These are phyloP conservation scores for Lissonota sp. DNA, from an alignment of 2,888 invertebrate genomes.

Conservation along the genomic window DNA sequence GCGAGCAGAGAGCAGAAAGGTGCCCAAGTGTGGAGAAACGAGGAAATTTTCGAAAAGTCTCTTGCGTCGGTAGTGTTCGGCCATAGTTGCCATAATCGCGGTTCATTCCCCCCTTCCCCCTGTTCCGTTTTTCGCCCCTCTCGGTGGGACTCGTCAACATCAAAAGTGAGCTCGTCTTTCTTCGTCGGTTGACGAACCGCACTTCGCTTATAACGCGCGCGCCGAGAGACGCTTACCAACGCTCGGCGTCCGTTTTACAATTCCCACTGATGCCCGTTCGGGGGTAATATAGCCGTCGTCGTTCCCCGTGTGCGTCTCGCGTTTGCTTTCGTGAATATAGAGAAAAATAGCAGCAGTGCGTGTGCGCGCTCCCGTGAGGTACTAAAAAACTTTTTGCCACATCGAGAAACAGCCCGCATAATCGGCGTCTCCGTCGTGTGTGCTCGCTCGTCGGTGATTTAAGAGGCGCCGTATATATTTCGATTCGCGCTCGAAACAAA, in stretches of 20 bases:
- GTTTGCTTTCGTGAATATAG: constrained; percentile 36
- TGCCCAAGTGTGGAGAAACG: neutral
- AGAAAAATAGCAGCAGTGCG: constrained; percentile 15
- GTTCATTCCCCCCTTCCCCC: no score
- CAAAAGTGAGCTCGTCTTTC: constrained; percentile 64
- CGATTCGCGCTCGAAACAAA: no score
- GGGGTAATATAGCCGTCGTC: constrained; percentile 65
- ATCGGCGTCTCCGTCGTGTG: neutral
- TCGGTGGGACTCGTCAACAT: no score
- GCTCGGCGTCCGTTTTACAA: constrained; percentile 79
- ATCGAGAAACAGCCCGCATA: neutral
- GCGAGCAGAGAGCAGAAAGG: neutral
- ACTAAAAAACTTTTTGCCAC: no score
- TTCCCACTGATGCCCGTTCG: constrained; percentile 61
- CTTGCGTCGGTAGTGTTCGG: constrained; percentile 65
- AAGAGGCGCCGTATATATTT: no score
- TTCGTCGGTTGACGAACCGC: constrained; percentile 72
- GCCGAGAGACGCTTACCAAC: constrained; percentile 79
- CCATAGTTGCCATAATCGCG: constrained; percentile 78
- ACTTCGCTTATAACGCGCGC: neutral
- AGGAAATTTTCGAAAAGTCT: neutral
- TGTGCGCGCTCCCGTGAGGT: no score
- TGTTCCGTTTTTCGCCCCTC: no score
- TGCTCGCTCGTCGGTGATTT: neutral
- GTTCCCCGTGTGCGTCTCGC: constrained; percentile 46